Base-by-base conservation (phyloP, 2,113 vertebrate genomes). In the Vombatus ursinus region DNA sequence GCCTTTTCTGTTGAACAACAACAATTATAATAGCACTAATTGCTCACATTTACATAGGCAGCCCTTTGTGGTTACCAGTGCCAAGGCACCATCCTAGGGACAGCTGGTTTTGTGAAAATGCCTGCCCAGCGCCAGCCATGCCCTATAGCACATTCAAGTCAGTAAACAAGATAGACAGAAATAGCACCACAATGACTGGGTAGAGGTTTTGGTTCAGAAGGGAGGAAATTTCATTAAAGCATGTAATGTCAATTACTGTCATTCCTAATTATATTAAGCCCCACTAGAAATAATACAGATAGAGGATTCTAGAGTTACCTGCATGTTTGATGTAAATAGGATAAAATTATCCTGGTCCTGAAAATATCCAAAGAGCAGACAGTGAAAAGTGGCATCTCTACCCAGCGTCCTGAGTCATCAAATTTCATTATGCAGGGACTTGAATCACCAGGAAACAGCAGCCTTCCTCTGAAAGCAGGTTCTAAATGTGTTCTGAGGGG, bases 231-330 rank as follows among this genome's bases (percentile, higher is more conserved):
- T 97, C 98, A 99, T 99, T 99, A 99, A 98, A 98, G 97, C 97
- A 98, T 98, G 97, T 98, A 99, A 99, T 98, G 98, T 98, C 98
- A 98, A 99, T 99, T 99, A 99, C 98, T 99, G 99, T 99, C 99
- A 98, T 98, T 98, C 98, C 96, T 98, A 98, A 99, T 99, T 98
- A 97, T 96, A 98, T 99, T 98, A 98, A 96, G 94, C 97, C 91
- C 98, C 98, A 92, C 97, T 95, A 98, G 98, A 99, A 99, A 99
- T 96, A 99, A 98, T 98, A 98, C 99, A 99, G 98, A 98, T 97
- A 96, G 98, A 97, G 96, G 96, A 98, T 98, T 99, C 98, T 99
- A 98, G 98, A 98, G 98, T 98, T 99, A 99, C 99, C 98, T 99
- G 98, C 96, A 98, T 98, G 98, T 98, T 99, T 99, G 98, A 99